These are phyloP conservation scores for Heterochromis multidens DNA, from an alignment of 2,113 vertebrate species.

Conservation along the genomic window DNA sequence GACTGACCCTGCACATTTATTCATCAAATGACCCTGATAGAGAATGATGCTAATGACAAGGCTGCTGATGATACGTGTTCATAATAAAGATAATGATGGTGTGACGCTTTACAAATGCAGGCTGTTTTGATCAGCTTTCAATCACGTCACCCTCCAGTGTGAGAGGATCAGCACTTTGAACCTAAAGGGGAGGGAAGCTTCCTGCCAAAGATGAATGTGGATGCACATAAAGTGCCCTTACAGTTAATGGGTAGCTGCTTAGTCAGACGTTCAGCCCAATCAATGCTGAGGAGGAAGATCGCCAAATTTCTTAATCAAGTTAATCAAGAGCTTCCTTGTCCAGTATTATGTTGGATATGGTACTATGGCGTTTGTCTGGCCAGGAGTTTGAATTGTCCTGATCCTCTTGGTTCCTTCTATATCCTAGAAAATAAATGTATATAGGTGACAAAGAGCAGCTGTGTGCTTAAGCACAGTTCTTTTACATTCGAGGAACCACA, in stretches of 20 bases:
- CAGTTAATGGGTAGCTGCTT: constrained; percentile 44
- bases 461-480: constrained; percentile 17
- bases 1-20: background rate
- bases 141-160: constrained; percentile 9
- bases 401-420: background rate
- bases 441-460: background rate
- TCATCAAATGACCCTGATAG: background rate
- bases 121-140: constrained; percentile 8
- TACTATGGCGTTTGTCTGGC: background rate
- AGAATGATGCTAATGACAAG: constrained; percentile 10
- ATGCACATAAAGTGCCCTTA: constrained; percentile 42
- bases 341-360: background rate
- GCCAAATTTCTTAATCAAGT: constrained; percentile 43
- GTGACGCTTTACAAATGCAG: background rate
- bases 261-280: constrained; percentile 36
- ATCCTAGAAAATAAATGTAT: background rate
- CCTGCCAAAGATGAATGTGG: constrained; percentile 32
- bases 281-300: constrained; percentile 20
- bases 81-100: background rate
- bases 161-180: constrained; percentile 44
- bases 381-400: background rate
- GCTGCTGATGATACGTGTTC: background rate
- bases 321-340: background rate
- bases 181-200: constrained; percentile 24
- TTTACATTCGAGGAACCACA: constrained; percentile 22